Evolutionary conservation across 2,113 vertebrate species (phyloP).

Genomic region (Rhadina sibilatrix): DNA sequence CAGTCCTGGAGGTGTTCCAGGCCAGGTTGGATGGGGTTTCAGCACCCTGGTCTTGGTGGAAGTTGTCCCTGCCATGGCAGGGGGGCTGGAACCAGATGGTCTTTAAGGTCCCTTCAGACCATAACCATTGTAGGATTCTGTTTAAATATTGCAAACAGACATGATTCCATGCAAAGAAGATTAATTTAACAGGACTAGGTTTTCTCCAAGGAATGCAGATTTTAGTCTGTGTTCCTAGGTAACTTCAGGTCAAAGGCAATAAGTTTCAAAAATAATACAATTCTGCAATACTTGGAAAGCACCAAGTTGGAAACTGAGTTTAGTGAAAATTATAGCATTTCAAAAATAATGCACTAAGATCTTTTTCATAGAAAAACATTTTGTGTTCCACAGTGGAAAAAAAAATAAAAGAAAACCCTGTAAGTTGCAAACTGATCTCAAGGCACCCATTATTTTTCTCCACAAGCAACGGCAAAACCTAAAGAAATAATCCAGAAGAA

Average conservation of each 20-base stretch:
- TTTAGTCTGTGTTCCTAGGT: slow-evolving; percentile 61
- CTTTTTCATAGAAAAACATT: slow-evolving; percentile 83
- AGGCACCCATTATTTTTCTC: slow-evolving; percentile 75
- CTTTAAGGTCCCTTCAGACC: not conserved
- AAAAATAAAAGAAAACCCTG: slow-evolving; percentile 47
- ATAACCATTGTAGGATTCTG: not conserved
- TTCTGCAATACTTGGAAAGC: slow-evolving; percentile 72
- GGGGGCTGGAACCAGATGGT: not conserved
- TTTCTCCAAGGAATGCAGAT: slow-evolving; percentile 44
- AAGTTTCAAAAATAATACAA: slow-evolving; percentile 78
- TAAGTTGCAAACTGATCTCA: slow-evolving; percentile 68
- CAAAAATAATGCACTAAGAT: slow-evolving; percentile 78
- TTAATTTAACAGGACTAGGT: slow-evolving; percentile 25
- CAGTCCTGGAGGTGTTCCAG: not conserved
- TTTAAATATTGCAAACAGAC: not conserved
- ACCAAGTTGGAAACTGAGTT: slow-evolving; percentile 74
- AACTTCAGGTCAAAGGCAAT: slow-evolving; percentile 78
- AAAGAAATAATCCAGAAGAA: slow-evolving; percentile 61
- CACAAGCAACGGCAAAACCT: slow-evolving; percentile 67
- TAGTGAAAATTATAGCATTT: slow-evolving; percentile 83
- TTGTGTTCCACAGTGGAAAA: slow-evolving; percentile 75
- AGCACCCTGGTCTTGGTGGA: not conserved
- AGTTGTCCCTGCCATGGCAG: not conserved
- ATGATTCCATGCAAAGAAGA: not conserved
- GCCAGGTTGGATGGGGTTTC: not conserved